Evolutionary conservation across 2,113 vertebrate genomes (phyloP).

Genomic region (Hydropotes inermis): DNA sequence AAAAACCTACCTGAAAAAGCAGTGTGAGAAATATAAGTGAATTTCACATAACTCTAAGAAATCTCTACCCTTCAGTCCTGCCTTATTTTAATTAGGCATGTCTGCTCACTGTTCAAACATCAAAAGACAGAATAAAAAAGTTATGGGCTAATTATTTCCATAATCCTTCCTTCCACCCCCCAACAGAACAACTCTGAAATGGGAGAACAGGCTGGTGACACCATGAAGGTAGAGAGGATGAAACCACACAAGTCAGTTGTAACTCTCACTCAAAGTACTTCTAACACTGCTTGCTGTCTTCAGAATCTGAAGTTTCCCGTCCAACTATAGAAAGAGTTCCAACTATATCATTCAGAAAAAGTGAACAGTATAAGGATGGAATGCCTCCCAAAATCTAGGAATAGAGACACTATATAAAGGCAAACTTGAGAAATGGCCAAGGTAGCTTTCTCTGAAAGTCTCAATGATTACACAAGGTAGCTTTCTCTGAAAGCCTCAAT

Average conservation of each 20-base stretch:
- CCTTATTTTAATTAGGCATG: conserved; percentile 8
- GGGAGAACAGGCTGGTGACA: not conserved
- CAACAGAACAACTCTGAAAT: not conserved
- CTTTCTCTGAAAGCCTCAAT: not conserved
- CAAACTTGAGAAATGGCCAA: not conserved
- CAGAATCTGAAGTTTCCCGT: not conserved
- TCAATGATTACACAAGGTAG: not conserved
- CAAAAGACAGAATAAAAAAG: not conserved
- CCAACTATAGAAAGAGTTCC: not conserved
- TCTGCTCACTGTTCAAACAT: not conserved
- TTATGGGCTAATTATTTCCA: not conserved
- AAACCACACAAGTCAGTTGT: not conserved
- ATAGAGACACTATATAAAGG: not conserved
- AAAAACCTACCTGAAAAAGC: not conserved
- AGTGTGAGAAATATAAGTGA: not conserved
- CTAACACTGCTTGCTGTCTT: not conserved
- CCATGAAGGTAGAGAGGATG: not conserved
- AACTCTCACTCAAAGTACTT: not conserved
- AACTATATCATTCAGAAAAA: conserved; percentile 3
- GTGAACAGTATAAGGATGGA: not conserved
- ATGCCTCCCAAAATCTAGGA: not conserved
- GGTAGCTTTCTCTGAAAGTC: not conserved
- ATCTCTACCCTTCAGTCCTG: not conserved
- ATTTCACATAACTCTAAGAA: not conserved
- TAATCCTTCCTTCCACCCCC: not conserved